Base-by-base conservation (phyloP, 1,140 invertebrate species). In the Zaprionus inermis region DNA sequence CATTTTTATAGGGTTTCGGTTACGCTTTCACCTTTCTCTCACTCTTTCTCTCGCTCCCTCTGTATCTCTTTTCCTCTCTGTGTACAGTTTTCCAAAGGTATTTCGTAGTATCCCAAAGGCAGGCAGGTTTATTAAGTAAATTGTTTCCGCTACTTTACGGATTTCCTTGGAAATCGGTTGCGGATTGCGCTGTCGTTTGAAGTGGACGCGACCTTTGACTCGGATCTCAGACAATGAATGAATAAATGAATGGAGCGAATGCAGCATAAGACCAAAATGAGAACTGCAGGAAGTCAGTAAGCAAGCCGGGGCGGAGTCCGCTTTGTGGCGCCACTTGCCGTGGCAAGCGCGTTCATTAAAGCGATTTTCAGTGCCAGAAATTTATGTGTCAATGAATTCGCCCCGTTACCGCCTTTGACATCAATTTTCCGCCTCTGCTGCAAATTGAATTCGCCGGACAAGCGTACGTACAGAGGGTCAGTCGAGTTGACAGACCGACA, bases 91-190 rank as follows among this genome's bases (percentile, higher is more conserved):
- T 69, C 3, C 68, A 64, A 79, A 76, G 76, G 73, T 76, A 79
- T 72, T 72, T 63, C 57, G 34, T 11, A 22, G 30, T n/a, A 64
- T 65, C 55, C 60, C 67, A 28, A 57, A 55, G 51, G 74, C 44
- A 44, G 57, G 74, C 56, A 60, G 75, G 70, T 79, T 79, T 79
- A 79, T 79, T 79, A 79, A 79, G 65, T 78, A 79, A 79, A 79
- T 78, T 79, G 78, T 78, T 78, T 79, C 78, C 78, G 66, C 77
- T 79, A 74, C 75, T 79, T 78, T 69, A 57, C 71, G 74, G 70
- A 79, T 79, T 76, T 79, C 74, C 74, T 76, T 73, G 64, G 67
- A 70, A 78, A 76, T 67, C 36, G 63, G 52, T 61, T 41, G 72
- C 46, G 72, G 51, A 69, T 71, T 71, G 38, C 46, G 36, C 57